A percentile compares a stretch with the other conserved stretches of the same genome.
Evolutionary conservation across 2,113 vertebrate species (phyloP).

Genomic region (Hyaena hyaena): DNA sequence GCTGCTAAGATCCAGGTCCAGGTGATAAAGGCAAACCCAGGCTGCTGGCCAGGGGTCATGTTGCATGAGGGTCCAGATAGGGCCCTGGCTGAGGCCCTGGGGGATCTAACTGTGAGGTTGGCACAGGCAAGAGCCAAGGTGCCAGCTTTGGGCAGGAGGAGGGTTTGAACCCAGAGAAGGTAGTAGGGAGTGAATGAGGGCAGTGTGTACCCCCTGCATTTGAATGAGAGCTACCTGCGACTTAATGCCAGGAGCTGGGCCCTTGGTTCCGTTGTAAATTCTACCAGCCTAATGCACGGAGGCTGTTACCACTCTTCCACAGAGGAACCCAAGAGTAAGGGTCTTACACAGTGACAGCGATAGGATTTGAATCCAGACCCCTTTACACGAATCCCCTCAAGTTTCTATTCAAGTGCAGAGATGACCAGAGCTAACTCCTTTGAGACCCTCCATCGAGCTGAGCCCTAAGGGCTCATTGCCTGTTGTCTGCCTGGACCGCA

Average conservation of each 20-base stretch:
- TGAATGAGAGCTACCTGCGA: not conserved
- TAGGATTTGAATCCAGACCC: not conserved
- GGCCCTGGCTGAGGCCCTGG: not conserved
- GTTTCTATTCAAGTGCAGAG: not conserved
- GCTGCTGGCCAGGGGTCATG: not conserved
- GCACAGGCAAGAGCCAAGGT: no score
- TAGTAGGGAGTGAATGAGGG: not conserved
- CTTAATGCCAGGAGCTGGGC: not conserved
- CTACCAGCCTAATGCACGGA: not conserved
- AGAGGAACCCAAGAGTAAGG: not conserved
- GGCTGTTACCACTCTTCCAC: accelerated
- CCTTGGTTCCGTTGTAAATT: not conserved
- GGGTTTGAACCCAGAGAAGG: not conserved
- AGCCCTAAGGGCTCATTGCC: not conserved
- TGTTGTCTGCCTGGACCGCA: not conserved
- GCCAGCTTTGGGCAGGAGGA: not conserved
- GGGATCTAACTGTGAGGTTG: not conserved
- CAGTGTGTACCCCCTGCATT: not conserved
- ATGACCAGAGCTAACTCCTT: not conserved
- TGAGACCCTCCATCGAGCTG: accelerated
- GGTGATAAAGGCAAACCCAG: not conserved
- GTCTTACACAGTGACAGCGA: not conserved
- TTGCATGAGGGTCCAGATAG: not conserved
- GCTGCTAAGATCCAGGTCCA: not conserved
- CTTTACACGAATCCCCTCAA: not conserved